These are phyloP conservation scores for Linnaemya vulpina DNA, from an alignment of 2,888 invertebrate genomes.

Conservation along the genomic window DNA sequence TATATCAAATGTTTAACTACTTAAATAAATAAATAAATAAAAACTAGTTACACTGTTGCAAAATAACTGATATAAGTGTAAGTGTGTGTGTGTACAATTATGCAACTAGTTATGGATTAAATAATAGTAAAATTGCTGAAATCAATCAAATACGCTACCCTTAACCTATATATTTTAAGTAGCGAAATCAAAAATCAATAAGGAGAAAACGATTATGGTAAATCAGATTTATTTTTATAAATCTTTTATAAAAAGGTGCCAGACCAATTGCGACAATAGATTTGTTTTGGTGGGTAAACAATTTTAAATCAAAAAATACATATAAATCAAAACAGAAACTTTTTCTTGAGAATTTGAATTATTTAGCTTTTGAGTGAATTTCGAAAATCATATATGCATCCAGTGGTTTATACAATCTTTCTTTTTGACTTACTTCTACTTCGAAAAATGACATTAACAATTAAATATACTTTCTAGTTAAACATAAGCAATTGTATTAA, in stretches of 20 bases:
- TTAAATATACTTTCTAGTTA: constrained; percentile 69
- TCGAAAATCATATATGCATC: constrained; percentile 29
- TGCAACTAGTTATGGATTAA: constrained; percentile 1
- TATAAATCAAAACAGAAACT: too few species aligned
- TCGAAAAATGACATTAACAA: constrained; percentile 65
- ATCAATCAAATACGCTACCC: constrained; percentile 12
- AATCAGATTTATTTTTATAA: not conserved
- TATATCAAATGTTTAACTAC: constrained; percentile 32
- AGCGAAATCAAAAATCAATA: not conserved
- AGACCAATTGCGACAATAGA: constrained; percentile 52
- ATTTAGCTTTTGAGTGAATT: constrained; percentile 31
- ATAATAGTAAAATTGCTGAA: constrained; percentile 11
- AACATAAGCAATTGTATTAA: constrained; percentile 49
- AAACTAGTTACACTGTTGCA: not conserved
- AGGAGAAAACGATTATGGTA: not conserved
- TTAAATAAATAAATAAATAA: constrained; percentile 36
- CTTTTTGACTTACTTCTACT: constrained; percentile 57
- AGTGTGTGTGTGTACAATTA: constrained; percentile 3
- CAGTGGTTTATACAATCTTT: constrained; percentile 22
- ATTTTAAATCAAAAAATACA: not conserved
- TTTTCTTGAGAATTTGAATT: constrained; percentile 15
- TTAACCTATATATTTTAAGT: constrained; percentile 35
- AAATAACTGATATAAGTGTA: not conserved
- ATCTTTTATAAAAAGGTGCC: constrained; percentile 45
- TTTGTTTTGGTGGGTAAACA: not conserved